phyloP scores from a whole-genome alignment of 2,888 invertebrate genomes.

The Hyppa rectilinea region DNA sequence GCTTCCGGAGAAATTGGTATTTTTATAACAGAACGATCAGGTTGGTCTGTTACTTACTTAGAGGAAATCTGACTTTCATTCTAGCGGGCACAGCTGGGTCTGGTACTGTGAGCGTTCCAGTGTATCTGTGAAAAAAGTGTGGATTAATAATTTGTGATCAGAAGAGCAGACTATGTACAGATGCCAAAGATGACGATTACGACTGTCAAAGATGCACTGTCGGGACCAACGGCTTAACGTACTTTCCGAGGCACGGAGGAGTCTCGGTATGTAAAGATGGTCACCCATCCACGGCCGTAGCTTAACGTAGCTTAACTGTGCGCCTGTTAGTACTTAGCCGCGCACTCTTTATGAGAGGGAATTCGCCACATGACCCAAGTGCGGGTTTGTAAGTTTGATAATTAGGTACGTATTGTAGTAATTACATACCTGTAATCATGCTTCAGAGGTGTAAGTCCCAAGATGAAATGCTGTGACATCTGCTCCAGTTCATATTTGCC shows the following conservation, averaged over 20 bases:
- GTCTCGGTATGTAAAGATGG: too few relatives aligned
- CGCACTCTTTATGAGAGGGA: not conserved
- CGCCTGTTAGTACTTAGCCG: too few relatives aligned
- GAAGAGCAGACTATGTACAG: too few relatives aligned
- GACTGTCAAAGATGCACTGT: too few relatives aligned
- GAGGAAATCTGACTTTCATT: constrained; percentile 94
- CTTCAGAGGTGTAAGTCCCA: constrained; percentile 93
- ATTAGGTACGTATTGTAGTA: too few relatives aligned
- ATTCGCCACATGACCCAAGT: not conserved
- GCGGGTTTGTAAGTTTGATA: not conserved
- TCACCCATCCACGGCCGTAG: too few relatives aligned
- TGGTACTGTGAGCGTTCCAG: constrained; percentile 92
- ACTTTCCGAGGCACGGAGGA: too few relatives aligned
- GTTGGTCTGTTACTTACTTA: constrained; percentile 91
- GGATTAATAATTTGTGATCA: not conserved
- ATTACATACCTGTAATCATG: constrained; percentile 92
- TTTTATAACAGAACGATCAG: not conserved
- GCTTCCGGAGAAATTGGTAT: not conserved
- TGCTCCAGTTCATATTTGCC: constrained; percentile 93
- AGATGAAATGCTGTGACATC: constrained; percentile 92
- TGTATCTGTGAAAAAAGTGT: constrained; percentile 86
- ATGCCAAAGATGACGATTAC: too few relatives aligned
- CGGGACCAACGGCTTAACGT: too few relatives aligned
- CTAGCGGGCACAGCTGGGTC: constrained; percentile 92
- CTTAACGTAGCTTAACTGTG: too few relatives aligned